Percentiles rank a stretch among this genome's conserved stretches.
Conservation (phyloP, 2,113 vertebrate genomes). For the Cromileptes altivelis region DNA sequence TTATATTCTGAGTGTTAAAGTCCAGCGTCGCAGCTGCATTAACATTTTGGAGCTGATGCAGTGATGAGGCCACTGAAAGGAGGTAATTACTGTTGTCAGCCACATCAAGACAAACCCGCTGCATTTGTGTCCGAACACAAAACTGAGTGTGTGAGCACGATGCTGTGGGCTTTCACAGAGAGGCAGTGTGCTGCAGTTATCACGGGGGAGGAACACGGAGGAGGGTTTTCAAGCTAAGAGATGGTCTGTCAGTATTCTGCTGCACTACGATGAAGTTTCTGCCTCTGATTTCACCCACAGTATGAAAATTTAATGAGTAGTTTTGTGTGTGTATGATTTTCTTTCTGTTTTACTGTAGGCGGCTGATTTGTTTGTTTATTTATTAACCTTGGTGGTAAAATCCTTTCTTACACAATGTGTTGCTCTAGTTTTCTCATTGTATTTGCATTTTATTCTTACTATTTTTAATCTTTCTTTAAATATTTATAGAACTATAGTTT, state of each 20-base stretch:
- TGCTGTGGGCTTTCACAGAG: constrained; percentile 17
- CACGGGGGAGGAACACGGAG: constrained; percentile 32
- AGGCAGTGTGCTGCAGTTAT: not conserved
- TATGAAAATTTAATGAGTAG: not conserved
- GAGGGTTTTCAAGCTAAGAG: constrained; percentile 31
- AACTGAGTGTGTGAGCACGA: not conserved
- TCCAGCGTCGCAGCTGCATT: not conserved
- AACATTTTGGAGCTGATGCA: not conserved
- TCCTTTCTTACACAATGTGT: no score
- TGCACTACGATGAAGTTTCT: not conserved
- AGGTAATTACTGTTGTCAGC: constrained; percentile 50
- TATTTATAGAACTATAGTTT: no score
- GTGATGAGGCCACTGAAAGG: not conserved
- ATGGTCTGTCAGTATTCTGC: not conserved
- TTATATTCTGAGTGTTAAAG: not conserved
- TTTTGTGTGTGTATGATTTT: not conserved
- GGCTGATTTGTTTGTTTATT: not conserved
- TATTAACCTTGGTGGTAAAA: not conserved
- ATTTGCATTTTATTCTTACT: no score
- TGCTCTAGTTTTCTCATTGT: no score
- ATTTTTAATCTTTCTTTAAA: no score
- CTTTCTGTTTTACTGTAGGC: not conserved
- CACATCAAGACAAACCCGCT: not conserved
- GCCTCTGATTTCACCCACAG: not conserved
- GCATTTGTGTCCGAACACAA: not conserved